Base-by-base conservation (phyloP, 2,113 vertebrate species). In the Melozone crissalis region DNA sequence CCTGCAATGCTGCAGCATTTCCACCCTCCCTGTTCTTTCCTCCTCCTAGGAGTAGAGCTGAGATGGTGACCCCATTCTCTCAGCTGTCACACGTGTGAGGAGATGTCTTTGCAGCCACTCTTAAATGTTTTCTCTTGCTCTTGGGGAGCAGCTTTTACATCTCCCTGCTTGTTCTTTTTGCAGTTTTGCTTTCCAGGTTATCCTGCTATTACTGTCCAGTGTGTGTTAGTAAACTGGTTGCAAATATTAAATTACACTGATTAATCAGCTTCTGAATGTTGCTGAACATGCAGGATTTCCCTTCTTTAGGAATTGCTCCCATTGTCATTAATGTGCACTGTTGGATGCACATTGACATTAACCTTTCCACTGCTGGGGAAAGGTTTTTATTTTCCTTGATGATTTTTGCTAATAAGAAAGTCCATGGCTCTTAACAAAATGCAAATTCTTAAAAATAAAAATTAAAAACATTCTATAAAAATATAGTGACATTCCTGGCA, bases 1-100 rank as follows among this genome's bases (percentile, higher is more conserved):
- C 17, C 63, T 90, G 86, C 88, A 87, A 51, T 69, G 69, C 8
- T 89, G 83, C 95, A 91, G 63, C 31, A 21, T 63, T 91, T 75
- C 67, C 22, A 68, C 33, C 21, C 54, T 83, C 28, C 58, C 21
- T 89, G 31, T 76, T 85, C 43, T n/a, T 91, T 55, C 31, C 9
- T 94, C 5, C 46, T 85, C 33, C 30, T 79, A 11, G 27, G 37
- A 67, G 13, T 3, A 43, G 75, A 67, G 82, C 44, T 72, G 67
- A 89, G 46, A 62, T 24, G 16, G 46, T 88, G 91, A 86, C 92
- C 89, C 58, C 51, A 35, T 94, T 91, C 89, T 84, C 77, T 81
- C 87, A 52, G n/a, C 30, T 80, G 30, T 68, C 31, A 9, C 5
- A 7, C 28, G 0, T 35, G 43, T 84, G 44, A 33, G 52, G 52